Conservation (phyloP, 2,888 invertebrate species). For the Pseudeuparius sepicola region DNA sequence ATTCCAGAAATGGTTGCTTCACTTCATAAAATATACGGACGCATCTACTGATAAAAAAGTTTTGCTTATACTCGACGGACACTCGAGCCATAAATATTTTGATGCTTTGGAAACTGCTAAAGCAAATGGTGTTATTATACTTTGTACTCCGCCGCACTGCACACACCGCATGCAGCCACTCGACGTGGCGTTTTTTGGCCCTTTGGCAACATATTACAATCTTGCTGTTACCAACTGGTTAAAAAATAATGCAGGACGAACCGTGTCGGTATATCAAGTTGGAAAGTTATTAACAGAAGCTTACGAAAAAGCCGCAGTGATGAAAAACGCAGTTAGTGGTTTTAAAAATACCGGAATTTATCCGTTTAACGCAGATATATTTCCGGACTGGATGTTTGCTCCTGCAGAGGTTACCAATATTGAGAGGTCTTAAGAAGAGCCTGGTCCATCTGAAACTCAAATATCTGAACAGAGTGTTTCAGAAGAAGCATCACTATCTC, state of each 20-base stretch:
- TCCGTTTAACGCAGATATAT: slow-evolving; percentile 7
- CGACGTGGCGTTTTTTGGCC: slow-evolving; percentile 9
- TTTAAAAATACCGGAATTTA: slow-evolving; percentile 6
- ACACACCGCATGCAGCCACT: too few relatives aligned
- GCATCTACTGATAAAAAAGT: slow-evolving; percentile 1
- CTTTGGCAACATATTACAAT: slow-evolving; percentile 6
- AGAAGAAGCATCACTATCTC: too few relatives aligned
- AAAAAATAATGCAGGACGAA: slow-evolving; percentile 6
- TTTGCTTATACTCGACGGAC: slow-evolving; percentile 5
- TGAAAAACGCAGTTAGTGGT: slow-evolving; percentile 6
- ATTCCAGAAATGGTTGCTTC: slow-evolving; percentile 1
- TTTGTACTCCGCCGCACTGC: slow-evolving; percentile 6
- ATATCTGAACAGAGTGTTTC: too few relatives aligned
- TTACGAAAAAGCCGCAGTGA: slow-evolving; percentile 7
- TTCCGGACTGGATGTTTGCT: slow-evolving; percentile 3
- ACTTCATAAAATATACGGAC: slow-evolving; percentile 1
- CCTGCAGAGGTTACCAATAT: background rate
- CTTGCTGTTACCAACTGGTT: slow-evolving; percentile 1
- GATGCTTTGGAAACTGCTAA: background rate
- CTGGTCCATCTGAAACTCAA: background rate
- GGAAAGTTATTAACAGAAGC: slow-evolving; percentile 4
- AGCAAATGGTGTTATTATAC: too few relatives aligned
- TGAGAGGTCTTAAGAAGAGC: background rate
- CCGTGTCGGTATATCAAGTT: slow-evolving; percentile 9
- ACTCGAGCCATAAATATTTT: slow-evolving; percentile 3